A percentile compares a stretch with the other conserved stretches of the same genome.
Conservation (phyloP, 2,113 vertebrate species). For the Poecile atricapillus region DNA sequence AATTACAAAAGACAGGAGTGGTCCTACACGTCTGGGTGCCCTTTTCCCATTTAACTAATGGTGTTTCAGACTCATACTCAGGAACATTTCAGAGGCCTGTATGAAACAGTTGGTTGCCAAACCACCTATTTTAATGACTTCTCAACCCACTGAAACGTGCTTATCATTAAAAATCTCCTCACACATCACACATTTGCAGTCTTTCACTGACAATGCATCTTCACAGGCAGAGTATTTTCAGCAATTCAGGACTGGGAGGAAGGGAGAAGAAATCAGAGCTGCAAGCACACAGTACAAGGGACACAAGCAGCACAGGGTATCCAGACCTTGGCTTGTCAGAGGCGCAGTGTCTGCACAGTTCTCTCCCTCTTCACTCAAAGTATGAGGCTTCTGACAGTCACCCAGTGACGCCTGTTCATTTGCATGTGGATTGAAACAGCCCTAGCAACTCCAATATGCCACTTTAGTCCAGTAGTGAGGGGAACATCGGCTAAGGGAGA, state of each 20-base stretch:
- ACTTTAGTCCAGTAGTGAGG: background rate
- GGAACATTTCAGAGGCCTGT: background rate
- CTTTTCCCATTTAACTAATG: background rate
- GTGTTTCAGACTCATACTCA: background rate
- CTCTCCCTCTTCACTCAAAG: background rate
- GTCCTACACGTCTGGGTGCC: background rate
- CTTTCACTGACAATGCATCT: background rate
- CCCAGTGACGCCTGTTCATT: background rate
- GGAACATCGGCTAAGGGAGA: background rate
- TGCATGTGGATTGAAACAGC: background rate
- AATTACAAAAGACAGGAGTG: background rate
- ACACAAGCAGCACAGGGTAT: background rate
- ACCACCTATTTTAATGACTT: background rate
- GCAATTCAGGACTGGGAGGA: background rate
- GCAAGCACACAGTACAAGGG: fast-evolving
- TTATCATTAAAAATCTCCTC: background rate
- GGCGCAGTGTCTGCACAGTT: background rate
- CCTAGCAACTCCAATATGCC: background rate
- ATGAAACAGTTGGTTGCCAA: background rate
- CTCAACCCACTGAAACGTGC: background rate
- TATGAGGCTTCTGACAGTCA: background rate
- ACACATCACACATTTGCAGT: background rate
- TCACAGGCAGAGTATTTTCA: background rate
- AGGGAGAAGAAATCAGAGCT: background rate
- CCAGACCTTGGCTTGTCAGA: background rate